Evolutionary conservation across 1,140 invertebrate species (phyloP), one percentile per base, ranked within the genome.

Genomic region (Sycophila sp.): DNA sequence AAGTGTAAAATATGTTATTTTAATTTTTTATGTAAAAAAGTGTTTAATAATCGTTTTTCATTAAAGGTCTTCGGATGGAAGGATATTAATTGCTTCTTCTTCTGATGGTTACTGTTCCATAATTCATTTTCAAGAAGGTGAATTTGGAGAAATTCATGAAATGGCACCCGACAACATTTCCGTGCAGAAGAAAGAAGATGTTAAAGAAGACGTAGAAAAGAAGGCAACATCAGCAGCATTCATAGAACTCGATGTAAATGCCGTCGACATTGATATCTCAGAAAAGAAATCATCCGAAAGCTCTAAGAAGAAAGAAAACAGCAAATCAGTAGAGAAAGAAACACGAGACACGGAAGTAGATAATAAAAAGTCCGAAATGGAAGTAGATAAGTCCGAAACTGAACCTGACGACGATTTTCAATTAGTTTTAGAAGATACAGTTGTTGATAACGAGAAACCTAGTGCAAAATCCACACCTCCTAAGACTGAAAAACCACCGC

Each of bases 101-200:
- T 97, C 96, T 0, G 97, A 99, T 87, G 97, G 97, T 1, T 99
- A 95, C 82, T 97, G 96, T 82, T 97, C 97, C 0, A 87, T 99
- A 68, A 89, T 98, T 47, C 92, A 91, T 36, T 99, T 99, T 86
- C 87, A 89, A 30, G 85, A 91, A 19, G 89, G 87, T 5, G 97
- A 99, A 87, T 84, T 99, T 17, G 98, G 97, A 2, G 86, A 89
- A 49, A 81, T 87, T 3, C 93, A 94, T 76, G 74, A 83, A 74
- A 36, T 19, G 2, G 38, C 13, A 62, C 34, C 51, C 5, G 2
- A 65, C 47, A 68, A 51, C 30, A 17, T 72, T 62, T 49, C 32
- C 22, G 72, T 78, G 73, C 71, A 77, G 8, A 86, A 83, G 53
- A 78, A 64, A 67, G 17, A 38, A 13, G 28, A 84, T 45, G 73